Conservation (phyloP, 2,888 invertebrate species). For the Hermaeophaga mercurialis region DNA sequence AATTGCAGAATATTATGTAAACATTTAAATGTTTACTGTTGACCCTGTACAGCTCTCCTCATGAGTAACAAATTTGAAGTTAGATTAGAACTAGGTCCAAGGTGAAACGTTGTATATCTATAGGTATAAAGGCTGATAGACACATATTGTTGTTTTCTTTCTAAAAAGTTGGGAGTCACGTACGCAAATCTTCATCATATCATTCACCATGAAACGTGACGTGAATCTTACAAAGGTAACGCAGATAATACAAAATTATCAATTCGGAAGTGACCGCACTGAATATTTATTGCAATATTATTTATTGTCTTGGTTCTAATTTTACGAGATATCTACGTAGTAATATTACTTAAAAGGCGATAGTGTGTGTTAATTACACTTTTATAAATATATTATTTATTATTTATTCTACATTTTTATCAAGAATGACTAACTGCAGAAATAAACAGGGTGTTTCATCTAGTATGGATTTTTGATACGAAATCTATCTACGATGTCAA, state of each 20-base stretch:
- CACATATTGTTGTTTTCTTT: conserved; percentile 22
- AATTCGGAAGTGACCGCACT: conserved; percentile 19
- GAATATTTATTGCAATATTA: conserved; percentile 22
- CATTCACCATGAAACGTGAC: conserved; percentile 17
- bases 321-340: no score
- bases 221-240: conserved; percentile 16
- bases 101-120: conserved; percentile 4
- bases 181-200: conserved; percentile 25
- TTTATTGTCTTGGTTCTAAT: no score
- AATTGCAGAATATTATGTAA: no score
- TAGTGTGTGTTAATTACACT: no score
- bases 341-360: no score
- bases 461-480: no score
- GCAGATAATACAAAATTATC: conserved; percentile 22
- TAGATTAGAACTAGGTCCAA: background rate
- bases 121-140: conserved; percentile 7
- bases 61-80: background rate
- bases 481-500: no score
- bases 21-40: no score
- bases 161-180: conserved; percentile 16
- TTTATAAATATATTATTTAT: no score
- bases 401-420: no score
- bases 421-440: no score
- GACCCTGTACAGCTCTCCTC: background rate
- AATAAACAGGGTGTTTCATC: no score